Evolutionary conservation across 1,140 invertebrate species (phyloP).

Genomic region (Mercenaria mercenaria): DNA sequence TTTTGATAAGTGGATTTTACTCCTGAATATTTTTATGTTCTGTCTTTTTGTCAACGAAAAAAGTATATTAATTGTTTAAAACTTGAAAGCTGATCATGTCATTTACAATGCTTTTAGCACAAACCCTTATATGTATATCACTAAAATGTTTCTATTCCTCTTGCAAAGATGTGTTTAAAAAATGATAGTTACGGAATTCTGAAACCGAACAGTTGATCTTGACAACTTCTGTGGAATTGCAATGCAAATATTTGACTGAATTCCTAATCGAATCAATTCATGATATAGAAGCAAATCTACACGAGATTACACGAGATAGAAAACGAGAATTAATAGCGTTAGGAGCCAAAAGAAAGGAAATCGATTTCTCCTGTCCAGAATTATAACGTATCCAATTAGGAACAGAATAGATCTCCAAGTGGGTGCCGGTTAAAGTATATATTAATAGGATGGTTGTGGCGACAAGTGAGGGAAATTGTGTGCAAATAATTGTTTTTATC

Average conservation of each 20-base stretch:
- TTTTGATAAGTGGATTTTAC: too few relatives aligned
- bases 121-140: too few relatives aligned
- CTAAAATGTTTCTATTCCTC: too few relatives aligned
- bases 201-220: not conserved
- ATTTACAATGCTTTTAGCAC: too few relatives aligned
- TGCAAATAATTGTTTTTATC: not conserved
- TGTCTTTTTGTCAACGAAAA: too few relatives aligned
- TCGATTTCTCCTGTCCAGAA: constrained; percentile 12
- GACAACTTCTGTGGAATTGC: not conserved
- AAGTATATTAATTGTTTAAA: too few relatives aligned
- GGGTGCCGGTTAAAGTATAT: constrained; percentile 10
- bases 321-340: constrained; percentile 15
- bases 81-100: too few relatives aligned
- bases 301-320: not conserved
- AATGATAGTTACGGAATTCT: not conserved
- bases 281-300: constrained; percentile 20
- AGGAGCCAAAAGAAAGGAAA: constrained; percentile 5
- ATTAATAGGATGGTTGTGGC: not conserved
- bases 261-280: constrained; percentile 31
- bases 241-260: constrained; percentile 33
- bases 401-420: not conserved
- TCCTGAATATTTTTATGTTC: too few relatives aligned
- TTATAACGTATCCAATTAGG: constrained; percentile 26
- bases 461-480: constrained; percentile 4
- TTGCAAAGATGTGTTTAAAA: too few relatives aligned